Evolutionary conservation across 2,797 vertebrate species (phyloP), one percentile per base, ranked within the genome.

Genomic region (Todus mexicanus): DNA sequence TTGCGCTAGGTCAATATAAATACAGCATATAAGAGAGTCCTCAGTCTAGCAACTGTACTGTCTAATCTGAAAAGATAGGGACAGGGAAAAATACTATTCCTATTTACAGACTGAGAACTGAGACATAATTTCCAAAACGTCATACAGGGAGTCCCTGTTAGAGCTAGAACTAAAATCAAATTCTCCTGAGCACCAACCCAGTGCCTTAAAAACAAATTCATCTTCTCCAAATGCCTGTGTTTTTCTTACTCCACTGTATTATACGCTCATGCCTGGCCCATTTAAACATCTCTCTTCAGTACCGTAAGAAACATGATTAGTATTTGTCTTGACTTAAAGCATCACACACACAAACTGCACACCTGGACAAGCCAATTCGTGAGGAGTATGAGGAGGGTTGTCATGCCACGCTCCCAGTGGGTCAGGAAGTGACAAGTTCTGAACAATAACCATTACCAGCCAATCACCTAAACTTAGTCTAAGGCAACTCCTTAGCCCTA

Each of bases 91-190:
- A 23, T 15, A 26, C 8, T 37, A 51, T 22, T 82, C 12, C 15
- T 43, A 83, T 87, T 85, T 85, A 40, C 78, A 89, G 65, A 63
- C 56, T 70, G 51, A 75, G 66, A 90, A 75, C 5, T 23, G 54
- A 93, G 73, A 69, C 26, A 12, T 18, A 56, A 54, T 76, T 81
- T 88, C 73, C 75, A 37, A 84, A 82, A 89, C 40, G 59, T 75
- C 76, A 84, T 12, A 60, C 13, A 77, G 42, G 72, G 92, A 87
- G 47, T 38, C 63, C 43, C 37, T 59, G 25, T 59, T 77, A 72
- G 61, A 56, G 76, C 33, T 77, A 61, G 53, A 94, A 94, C 79
- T 85, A 89, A 91, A 89, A 81, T 43, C 5, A 85, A 84, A 89
- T 77, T 84, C 84, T 82, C 38, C 70, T 71, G 59, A 84, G 63